Conservation (phyloP, 1,140 invertebrate genomes). For the Bradysia coprophila region DNA sequence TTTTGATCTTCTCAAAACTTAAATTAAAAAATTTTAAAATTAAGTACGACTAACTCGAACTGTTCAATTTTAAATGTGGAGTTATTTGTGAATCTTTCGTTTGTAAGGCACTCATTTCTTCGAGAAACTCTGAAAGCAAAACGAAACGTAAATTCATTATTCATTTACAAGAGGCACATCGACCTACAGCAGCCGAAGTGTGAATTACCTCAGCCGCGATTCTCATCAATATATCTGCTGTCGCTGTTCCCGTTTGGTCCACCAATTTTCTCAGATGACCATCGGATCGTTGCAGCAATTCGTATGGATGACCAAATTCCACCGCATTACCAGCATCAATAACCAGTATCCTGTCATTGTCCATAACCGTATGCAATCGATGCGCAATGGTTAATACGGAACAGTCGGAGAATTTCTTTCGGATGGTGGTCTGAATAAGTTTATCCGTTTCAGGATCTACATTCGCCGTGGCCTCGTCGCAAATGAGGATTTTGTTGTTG, state of each 20-base stretch:
- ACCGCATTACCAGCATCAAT: slow-evolving; percentile 43
- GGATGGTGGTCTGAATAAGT: slow-evolving; percentile 54
- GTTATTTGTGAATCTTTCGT: too few species aligned
- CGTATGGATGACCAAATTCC: slow-evolving; percentile 50
- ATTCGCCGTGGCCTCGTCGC: slow-evolving; percentile 81
- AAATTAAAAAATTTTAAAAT: too few species aligned
- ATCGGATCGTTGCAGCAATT: slow-evolving; percentile 37
- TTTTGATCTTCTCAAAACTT: too few species aligned
- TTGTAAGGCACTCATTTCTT: too few species aligned
- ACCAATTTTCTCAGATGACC: slow-evolving; percentile 23
- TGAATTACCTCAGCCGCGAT: not conserved
- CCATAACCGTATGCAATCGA: slow-evolving; percentile 62
- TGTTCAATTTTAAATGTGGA: too few species aligned
- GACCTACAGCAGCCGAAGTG: too few species aligned
- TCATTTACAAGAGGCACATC: too few species aligned
- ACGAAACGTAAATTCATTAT: too few species aligned
- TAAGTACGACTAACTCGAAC: too few species aligned
- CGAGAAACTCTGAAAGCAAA: too few species aligned
- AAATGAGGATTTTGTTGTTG: slow-evolving; percentile 56
- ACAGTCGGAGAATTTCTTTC: slow-evolving; percentile 47
- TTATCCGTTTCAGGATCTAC: slow-evolving; percentile 53
- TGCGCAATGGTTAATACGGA: slow-evolving; percentile 75
- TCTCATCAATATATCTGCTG: not conserved
- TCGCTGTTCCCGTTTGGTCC: not conserved
- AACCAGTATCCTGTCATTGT: slow-evolving; percentile 52